Evolutionary conservation across 1,140 invertebrate genomes (phyloP).

Genomic region (Lepidurus arcticus): DNA sequence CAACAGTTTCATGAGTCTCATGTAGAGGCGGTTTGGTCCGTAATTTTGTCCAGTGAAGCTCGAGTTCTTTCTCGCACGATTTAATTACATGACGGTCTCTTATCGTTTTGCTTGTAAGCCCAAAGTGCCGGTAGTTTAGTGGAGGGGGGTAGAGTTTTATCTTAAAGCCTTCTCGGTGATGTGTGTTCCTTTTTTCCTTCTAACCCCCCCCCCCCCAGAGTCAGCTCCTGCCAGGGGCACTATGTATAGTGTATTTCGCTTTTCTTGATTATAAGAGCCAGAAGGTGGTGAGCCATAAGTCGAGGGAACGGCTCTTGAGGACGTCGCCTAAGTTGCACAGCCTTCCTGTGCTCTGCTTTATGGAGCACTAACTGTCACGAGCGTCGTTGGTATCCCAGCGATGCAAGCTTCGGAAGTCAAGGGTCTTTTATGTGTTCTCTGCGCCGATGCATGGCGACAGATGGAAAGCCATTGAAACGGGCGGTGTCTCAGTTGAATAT

Average conservation of each 20-base stretch:
- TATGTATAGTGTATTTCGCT: neutral
- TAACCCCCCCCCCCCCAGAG: neutral
- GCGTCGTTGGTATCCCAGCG: constrained; percentile 28
- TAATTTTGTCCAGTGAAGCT: neutral
- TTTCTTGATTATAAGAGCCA: constrained; percentile 22
- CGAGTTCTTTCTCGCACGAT: neutral
- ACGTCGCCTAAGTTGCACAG: constrained; percentile 20
- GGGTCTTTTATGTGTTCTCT: constrained; percentile 28
- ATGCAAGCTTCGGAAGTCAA: constrained; percentile 17
- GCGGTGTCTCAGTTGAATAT: constrained; percentile 21
- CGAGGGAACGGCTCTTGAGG: constrained; percentile 13
- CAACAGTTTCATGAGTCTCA: neutral
- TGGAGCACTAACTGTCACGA: constrained; percentile 26
- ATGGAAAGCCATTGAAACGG: constrained; percentile 31
- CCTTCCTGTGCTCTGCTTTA: constrained; percentile 24
- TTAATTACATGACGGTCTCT: constrained; percentile 22
- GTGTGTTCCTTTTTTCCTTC: neutral
- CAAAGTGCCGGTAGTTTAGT: neutral
- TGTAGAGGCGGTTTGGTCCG: neutral
- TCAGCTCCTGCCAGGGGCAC: neutral
- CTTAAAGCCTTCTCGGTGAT: neutral
- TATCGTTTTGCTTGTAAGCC: constrained; percentile 7
- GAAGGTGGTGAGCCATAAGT: constrained; percentile 21
- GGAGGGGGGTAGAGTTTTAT: neutral
- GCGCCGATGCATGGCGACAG: constrained; percentile 29